Evolutionary conservation across 2,797 vertebrate species (phyloP).

Genomic region (Champsocephalus gunnari): DNA sequence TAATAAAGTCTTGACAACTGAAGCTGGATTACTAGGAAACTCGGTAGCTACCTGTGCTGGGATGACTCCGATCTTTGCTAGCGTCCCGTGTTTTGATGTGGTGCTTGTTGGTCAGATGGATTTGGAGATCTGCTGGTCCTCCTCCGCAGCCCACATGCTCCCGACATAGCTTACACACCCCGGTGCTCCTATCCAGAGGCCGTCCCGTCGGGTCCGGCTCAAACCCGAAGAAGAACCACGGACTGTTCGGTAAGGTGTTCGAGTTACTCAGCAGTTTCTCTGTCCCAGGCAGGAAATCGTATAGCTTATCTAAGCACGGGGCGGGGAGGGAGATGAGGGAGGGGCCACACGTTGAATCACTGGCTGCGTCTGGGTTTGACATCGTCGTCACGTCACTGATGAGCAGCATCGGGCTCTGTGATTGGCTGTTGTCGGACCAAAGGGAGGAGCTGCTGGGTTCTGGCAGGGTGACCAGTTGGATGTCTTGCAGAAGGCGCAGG

Average conservation of each 20-base stretch:
- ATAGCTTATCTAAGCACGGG: slow-evolving; percentile 50
- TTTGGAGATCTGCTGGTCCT: slow-evolving; percentile 77
- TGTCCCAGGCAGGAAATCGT: slow-evolving; percentile 71
- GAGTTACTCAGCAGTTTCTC: slow-evolving; percentile 75
- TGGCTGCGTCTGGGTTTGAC: slow-evolving; percentile 36
- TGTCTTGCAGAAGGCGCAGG: slow-evolving; percentile 83
- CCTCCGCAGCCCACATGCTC: slow-evolving; percentile 78
- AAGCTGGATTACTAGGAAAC: no score
- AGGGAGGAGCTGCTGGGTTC: slow-evolving; percentile 66
- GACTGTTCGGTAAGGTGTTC: slow-evolving; percentile 59
- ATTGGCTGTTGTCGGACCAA: slow-evolving; percentile 76
- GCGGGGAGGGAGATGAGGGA: slow-evolving; percentile 41
- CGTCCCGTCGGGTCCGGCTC: slow-evolving; percentile 79
- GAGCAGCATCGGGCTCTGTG: slow-evolving; percentile 74
- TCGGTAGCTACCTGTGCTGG: slow-evolving; percentile 45
- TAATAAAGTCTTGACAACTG: no score
- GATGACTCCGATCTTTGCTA: slow-evolving; percentile 40
- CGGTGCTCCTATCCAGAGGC: slow-evolving; percentile 79
- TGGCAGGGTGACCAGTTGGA: slow-evolving; percentile 77
- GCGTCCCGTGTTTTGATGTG: slow-evolving; percentile 75
- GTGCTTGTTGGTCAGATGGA: slow-evolving; percentile 81
- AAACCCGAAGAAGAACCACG: slow-evolving; percentile 85
- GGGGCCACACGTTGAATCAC: slow-evolving; percentile 33
- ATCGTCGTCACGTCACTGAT: slow-evolving; percentile 71
- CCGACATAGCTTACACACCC: slow-evolving; percentile 84